These are phyloP conservation scores for Pseudocheirus occidentalis DNA, from an alignment of 2,797 vertebrate species.

Conservation along the genomic window DNA sequence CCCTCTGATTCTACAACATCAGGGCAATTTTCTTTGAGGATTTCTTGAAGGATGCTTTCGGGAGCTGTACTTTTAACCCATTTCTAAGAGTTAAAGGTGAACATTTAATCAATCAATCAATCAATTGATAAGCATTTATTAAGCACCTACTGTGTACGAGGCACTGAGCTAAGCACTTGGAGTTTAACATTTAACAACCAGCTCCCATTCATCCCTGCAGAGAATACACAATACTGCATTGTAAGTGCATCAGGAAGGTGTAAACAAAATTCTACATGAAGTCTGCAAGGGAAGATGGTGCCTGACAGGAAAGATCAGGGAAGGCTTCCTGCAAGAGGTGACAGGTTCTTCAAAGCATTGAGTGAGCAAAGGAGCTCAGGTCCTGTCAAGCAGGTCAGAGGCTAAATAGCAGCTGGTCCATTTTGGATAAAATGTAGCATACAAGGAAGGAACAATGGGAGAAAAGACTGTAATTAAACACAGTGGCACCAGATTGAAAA, in stretches of 20 bases:
- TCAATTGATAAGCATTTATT: not conserved
- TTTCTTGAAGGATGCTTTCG: too few species aligned
- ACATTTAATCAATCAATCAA: not conserved
- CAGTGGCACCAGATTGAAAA: not conserved
- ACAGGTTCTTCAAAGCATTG: not conserved
- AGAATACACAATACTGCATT: not conserved
- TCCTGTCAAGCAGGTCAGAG: not conserved
- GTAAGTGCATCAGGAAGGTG: not conserved
- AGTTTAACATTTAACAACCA: not conserved
- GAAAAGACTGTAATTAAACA: not conserved
- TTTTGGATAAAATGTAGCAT: not conserved
- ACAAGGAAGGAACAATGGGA: not conserved
- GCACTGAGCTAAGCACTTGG: not conserved
- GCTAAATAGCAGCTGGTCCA: not conserved
- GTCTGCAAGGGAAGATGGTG: not conserved
- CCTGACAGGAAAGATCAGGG: not conserved
- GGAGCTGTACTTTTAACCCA: not conserved
- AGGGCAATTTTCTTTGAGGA: too few species aligned
- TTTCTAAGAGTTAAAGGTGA: not conserved
- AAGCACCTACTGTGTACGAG: not conserved
- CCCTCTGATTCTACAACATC: too few species aligned
- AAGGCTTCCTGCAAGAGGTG: not conserved
- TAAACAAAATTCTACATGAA: not conserved
- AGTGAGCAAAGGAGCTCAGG: not conserved
- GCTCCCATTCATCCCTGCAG: not conserved